Conservation (phyloP, 2,888 invertebrate species). For the Crematogaster levior region DNA sequence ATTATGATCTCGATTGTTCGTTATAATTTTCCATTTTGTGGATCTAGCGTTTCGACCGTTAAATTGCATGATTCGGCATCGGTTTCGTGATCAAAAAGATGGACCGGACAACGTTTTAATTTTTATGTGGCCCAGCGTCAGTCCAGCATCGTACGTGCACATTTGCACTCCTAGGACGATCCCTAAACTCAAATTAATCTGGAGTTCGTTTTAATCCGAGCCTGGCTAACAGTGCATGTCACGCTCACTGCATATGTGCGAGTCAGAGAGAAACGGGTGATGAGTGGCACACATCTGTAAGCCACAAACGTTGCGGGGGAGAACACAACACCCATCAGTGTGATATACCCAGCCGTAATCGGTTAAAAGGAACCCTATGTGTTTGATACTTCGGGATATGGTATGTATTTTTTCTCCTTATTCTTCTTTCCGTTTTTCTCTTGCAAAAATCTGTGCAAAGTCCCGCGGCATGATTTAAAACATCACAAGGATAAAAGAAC, state of each 20-base stretch:
- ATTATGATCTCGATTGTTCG: neutral
- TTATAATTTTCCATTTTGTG: neutral
- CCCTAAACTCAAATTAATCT: constrained; percentile 61
- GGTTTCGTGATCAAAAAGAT: neutral
- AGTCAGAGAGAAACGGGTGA: constrained; percentile 44
- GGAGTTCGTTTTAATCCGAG: constrained; percentile 57
- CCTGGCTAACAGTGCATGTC: constrained; percentile 41
- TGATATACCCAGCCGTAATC: constrained; percentile 48
- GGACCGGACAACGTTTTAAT: neutral
- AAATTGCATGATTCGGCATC: neutral
- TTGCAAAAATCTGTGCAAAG: neutral
- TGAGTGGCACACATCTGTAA: constrained; percentile 61
- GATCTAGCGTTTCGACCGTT: neutral
- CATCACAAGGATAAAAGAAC: neutral
- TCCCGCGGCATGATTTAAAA: neutral
- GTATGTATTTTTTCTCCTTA: constrained; percentile 25
- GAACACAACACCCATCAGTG: constrained; percentile 40
- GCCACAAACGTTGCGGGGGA: constrained; percentile 61
- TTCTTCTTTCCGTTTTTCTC: neutral
- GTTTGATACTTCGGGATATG: constrained; percentile 42
- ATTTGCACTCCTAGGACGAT: constrained; percentile 15
- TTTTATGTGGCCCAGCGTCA: neutral
- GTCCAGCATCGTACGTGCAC: neutral
- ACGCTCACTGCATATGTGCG: constrained; percentile 35
- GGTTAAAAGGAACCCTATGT: constrained; percentile 57